Evolutionary conservation across 1,140 invertebrate genomes (phyloP).

Genomic region (Battus philenor): DNA sequence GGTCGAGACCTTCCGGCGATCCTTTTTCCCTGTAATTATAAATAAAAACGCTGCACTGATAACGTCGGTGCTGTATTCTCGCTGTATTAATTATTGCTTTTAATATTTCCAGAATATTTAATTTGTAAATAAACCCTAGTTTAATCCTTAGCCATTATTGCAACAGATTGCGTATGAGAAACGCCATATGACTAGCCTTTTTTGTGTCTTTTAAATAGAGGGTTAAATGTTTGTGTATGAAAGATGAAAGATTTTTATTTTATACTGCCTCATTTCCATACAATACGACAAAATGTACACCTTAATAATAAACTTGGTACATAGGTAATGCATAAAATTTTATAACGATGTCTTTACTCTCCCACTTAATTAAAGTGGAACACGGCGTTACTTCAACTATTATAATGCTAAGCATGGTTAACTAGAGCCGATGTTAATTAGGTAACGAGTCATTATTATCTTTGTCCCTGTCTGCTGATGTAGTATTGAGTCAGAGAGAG

Average conservation of each 20-base stretch:
- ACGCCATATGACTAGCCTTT: constrained; percentile 18
- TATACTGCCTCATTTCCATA: too few species aligned
- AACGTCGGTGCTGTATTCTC: constrained; percentile 27
- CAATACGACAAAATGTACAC: too few species aligned
- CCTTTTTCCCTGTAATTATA: constrained; percentile 57
- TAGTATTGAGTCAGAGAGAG: constrained; percentile 22
- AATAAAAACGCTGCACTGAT: constrained; percentile 50
- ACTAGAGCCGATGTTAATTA: constrained; percentile 60
- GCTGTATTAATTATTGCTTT: constrained; percentile 19
- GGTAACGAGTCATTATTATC: constrained; percentile 27
- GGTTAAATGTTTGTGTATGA: too few species aligned
- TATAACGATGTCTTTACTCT: constrained; percentile 42
- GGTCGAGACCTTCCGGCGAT: constrained; percentile 42
- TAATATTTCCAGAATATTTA: constrained; percentile 11
- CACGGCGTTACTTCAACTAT: constrained; percentile 48
- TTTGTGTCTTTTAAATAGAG: too few species aligned
- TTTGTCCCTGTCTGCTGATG: constrained; percentile 1
- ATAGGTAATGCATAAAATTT: constrained; percentile 30
- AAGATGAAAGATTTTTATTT: too few species aligned
- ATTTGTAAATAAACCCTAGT: constrained; percentile 19
- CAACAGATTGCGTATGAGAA: constrained; percentile 10
- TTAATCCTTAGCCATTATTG: constrained; percentile 21
- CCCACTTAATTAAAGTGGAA: constrained; percentile 61
- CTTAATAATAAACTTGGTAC: too few species aligned
- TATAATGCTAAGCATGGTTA: constrained; percentile 70